Evolutionary conservation across 2,113 vertebrate genomes (phyloP).

Genomic region (Peromyscus polionotus): DNA sequence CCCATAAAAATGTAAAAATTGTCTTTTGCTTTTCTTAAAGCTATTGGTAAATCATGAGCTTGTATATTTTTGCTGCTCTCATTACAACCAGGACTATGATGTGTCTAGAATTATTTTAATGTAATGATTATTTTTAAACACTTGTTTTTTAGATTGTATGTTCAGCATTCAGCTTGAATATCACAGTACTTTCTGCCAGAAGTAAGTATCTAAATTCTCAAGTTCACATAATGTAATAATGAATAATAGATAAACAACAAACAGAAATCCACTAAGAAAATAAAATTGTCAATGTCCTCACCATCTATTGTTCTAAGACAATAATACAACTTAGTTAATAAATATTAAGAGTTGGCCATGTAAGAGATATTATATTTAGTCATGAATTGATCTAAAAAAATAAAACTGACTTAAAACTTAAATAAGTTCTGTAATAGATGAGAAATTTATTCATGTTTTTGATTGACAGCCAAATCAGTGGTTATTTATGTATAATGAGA

Average conservation of each 20-base stretch:
- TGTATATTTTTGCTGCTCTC: background rate
- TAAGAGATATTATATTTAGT: background rate
- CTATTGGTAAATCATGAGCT: background rate
- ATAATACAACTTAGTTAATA: background rate
- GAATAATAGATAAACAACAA: background rate
- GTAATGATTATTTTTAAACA: background rate
- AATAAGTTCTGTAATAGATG: background rate
- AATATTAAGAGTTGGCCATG: background rate
- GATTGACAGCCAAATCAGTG: background rate
- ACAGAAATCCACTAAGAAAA: background rate
- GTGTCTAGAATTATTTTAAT: constrained; percentile 10
- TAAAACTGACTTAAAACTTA: background rate
- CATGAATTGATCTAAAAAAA: background rate
- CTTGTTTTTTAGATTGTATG: background rate
- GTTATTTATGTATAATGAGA: background rate
- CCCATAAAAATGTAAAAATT: constrained; percentile 14
- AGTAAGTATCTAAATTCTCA: background rate
- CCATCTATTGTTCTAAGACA: background rate
- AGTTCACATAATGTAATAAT: background rate
- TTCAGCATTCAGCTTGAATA: background rate
- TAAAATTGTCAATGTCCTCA: background rate
- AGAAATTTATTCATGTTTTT: background rate
- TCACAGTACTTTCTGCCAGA: background rate
- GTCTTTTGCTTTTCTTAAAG: background rate
- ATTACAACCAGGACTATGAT: background rate